These are phyloP conservation scores for Papilio gigon DNA, from an alignment of 2,888 invertebrate genomes.

Conservation along the genomic window DNA sequence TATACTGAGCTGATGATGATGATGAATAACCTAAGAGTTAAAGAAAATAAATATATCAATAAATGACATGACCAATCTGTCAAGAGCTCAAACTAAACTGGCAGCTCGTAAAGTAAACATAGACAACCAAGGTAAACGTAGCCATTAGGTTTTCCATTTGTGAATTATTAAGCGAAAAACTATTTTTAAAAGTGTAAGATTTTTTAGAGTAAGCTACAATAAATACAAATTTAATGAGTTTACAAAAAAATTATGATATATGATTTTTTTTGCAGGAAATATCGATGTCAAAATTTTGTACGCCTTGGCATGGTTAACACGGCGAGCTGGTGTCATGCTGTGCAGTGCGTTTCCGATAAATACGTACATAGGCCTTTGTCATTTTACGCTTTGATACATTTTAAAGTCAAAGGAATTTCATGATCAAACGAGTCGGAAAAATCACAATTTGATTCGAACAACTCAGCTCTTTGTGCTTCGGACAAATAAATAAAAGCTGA, in stretches of 20 bases:
- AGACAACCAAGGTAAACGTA: too few relatives aligned
- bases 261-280: not conserved
- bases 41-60: too few relatives aligned
- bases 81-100: too few relatives aligned
- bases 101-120: too few relatives aligned
- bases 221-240: not conserved
- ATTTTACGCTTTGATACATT: conserved; percentile 14
- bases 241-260: not conserved
- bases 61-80: too few relatives aligned
- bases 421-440: conserved; percentile 3
- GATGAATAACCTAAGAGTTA: too few relatives aligned
- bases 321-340: not conserved
- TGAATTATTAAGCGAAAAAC: too few relatives aligned
- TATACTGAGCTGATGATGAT: too few relatives aligned
- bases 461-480: not conserved
- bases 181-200: too few relatives aligned
- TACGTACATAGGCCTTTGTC: conserved; percentile 9
- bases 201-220: not conserved
- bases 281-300: conserved; percentile 3
- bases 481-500: not conserved
- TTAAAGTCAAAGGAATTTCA: conserved; percentile 16
- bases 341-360: conserved; percentile 12
- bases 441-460: not conserved
- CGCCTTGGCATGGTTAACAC: not conserved
- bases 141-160: too few relatives aligned